Base-by-base conservation (phyloP, 2,888 invertebrate genomes). In the Diaphora mendica region DNA sequence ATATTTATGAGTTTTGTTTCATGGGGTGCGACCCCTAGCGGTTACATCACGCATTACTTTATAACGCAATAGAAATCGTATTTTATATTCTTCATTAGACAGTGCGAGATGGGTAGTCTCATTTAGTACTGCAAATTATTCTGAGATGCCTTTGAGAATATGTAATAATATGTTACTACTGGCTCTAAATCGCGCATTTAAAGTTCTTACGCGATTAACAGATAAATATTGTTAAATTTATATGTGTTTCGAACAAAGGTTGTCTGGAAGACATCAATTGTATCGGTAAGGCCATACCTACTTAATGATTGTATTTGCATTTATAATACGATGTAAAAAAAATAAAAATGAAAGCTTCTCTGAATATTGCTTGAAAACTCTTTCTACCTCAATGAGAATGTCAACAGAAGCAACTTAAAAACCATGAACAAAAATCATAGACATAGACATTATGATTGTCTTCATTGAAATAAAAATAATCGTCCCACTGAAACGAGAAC, bases 1-100 rank as follows among this genome's bases (percentile, higher is more conserved):
- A 83, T 82, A 85, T 87, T 86, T 87, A 86, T 83, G 79, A 75
- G 77, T 64, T 77, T 78, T 76, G 82, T 80, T 79, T 88, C 87
- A 88, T 86, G 77, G 85, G 83, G 87, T 87, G 69, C 30, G 78
- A 77, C 73, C 74, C 76, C 70, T 79, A 75, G 80, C 77, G 75
- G 79, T 82, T 73, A 76, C 73, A 77, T 75, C 77, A 81, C 83
- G 83, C 81, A 78, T 85, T 84, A 82, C 72, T 81, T 82, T 79
- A 81, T 79, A 83, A 80, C 74, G 74, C 78, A 76, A 62, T 62
- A 62, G 17, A 62, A 62, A 7, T 30, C 26, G 30, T 62, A 62
- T 62, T 62, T 30, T 7, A 62, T 62, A 30, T 62, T 15, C 62
- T 62, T 62, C 62, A 26, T 62, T 62, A 62, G 30, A 30, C 62